Evolutionary conservation across 2,797 vertebrate species (phyloP).

Genomic region (Enteromius afrohamiltoni): DNA sequence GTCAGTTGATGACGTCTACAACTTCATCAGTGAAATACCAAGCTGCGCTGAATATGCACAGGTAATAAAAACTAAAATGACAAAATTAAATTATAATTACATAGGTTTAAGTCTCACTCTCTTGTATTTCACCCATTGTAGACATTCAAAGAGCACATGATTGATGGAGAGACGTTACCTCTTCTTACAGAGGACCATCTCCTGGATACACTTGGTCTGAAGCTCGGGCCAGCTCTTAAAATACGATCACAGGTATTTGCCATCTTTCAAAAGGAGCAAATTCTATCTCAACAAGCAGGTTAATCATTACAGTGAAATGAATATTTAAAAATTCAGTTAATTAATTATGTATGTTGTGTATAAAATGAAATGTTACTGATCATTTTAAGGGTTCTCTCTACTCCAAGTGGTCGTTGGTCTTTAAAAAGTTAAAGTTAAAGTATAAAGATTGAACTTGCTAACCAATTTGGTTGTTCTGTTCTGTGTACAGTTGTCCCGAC

Average conservation of each 20-base stretch:
- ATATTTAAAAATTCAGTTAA: too few relatives aligned
- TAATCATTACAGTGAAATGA: background rate
- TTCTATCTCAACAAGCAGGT: background rate
- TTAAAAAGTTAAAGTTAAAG: background rate
- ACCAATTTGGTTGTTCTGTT: background rate
- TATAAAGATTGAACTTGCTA: background rate
- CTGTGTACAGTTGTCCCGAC: constrained; percentile 83
- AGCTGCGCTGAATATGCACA: constrained; percentile 94
- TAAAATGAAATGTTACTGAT: background rate
- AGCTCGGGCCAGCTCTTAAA: constrained; percentile 93
- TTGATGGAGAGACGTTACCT: constrained; percentile 93
- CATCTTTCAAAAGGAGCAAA: background rate
- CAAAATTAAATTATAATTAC: background rate
- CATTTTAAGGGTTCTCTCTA: background rate
- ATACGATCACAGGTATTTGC: constrained; percentile 90
- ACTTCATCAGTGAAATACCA: constrained; percentile 87
- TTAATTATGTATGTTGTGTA: background rate
- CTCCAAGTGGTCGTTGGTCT: background rate
- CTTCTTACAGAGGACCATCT: constrained; percentile 96
- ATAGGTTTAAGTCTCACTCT: background rate
- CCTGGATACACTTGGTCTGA: constrained; percentile 91
- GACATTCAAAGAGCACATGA: constrained; percentile 95
- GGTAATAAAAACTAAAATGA: constrained; percentile 73
- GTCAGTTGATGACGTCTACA: constrained; percentile 89
- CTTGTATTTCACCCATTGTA: constrained; percentile 61